Conservation (phyloP, 2,797 vertebrate genomes). For the Rhyacichthys aspro region DNA sequence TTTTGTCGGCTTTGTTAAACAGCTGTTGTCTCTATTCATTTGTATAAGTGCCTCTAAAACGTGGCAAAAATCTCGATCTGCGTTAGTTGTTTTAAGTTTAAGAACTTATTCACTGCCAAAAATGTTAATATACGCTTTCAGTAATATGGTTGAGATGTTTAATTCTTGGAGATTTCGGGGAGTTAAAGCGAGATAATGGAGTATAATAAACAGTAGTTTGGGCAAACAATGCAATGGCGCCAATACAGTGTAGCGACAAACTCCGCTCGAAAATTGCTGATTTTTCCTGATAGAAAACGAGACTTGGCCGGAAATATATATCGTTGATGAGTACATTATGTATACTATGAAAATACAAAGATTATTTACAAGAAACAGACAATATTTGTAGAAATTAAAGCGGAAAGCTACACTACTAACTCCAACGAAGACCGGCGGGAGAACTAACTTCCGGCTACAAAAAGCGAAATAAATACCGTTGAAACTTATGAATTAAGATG, state of each 20-base stretch:
- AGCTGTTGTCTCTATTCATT: no score
- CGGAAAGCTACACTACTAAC: background rate
- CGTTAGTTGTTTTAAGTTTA: no score
- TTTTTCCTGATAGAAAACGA: background rate
- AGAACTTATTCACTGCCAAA: no score
- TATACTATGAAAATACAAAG: no score
- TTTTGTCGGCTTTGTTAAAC: no score
- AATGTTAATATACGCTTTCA: no score
- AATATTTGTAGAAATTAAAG: background rate
- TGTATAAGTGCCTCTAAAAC: no score
- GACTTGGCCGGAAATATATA: background rate
- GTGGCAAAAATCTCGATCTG: no score
- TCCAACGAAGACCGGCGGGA: no score
- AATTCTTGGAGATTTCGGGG: no score
- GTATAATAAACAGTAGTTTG: background rate
- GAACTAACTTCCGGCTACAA: background rate
- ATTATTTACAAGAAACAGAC: background rate
- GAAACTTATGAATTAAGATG: rapidly evolving
- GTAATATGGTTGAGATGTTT: no score
- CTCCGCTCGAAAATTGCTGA: no score
- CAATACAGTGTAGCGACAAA: background rate
- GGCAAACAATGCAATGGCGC: background rate
- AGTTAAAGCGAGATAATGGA: background rate
- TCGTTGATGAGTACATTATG: background rate
- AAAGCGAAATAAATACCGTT: rapidly evolving